Evolutionary conservation across 2,797 vertebrate genomes (phyloP).

Genomic region (Anguilla obscura): DNA sequence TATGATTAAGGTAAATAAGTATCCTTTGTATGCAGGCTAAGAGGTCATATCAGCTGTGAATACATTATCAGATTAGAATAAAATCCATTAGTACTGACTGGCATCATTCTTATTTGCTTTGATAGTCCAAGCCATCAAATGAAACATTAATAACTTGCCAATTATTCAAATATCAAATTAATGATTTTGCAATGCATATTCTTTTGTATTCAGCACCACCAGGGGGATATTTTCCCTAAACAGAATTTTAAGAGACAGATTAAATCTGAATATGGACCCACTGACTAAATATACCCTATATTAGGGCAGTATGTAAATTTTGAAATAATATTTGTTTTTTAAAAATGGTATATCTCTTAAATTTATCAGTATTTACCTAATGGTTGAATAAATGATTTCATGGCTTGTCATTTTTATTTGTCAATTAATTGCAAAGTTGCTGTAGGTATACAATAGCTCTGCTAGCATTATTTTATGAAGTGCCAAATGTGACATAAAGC

Average conservation of each 20-base stretch:
- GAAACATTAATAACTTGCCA: slow-evolving; percentile 37
- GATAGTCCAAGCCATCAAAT: slow-evolving; percentile 48
- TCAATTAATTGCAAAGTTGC: neutral
- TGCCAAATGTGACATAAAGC: no score
- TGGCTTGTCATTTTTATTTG: slow-evolving; percentile 19
- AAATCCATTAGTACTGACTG: slow-evolving; percentile 40
- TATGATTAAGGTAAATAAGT: neutral
- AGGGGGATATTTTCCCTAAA: neutral
- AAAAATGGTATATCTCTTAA: neutral
- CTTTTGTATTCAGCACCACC: neutral
- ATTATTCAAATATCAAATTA: slow-evolving; percentile 33
- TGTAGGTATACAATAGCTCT: slow-evolving; percentile 24
- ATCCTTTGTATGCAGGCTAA: slow-evolving; percentile 20
- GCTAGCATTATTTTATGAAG: neutral
- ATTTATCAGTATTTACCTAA: neutral
- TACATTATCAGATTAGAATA: slow-evolving; percentile 54
- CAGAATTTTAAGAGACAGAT: neutral
- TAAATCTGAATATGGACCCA: neutral
- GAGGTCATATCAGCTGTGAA: slow-evolving; percentile 42
- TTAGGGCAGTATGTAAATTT: neutral
- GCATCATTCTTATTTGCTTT: slow-evolving; percentile 44
- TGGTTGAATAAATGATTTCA: neutral
- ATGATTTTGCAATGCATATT: neutral
- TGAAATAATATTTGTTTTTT: neutral
- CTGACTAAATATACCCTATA: neutral